Evolutionary conservation across 2,113 vertebrate species (phyloP).

Genomic region (Leptobrachium ailaonicum): DNA sequence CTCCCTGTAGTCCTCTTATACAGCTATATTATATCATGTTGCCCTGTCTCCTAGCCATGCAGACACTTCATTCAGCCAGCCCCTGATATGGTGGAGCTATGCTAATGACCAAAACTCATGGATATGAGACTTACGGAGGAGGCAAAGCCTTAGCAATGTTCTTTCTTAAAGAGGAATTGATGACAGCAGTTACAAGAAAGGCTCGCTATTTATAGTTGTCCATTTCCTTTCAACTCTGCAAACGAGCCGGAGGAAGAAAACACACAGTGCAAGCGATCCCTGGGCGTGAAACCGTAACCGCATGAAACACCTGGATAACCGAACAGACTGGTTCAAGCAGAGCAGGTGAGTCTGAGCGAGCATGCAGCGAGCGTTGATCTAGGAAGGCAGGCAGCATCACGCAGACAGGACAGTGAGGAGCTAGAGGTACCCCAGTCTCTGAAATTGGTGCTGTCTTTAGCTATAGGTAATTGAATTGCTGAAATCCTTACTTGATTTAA

Average conservation of each 20-base stretch:
- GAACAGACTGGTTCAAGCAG: neutral
- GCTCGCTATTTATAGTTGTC: neutral
- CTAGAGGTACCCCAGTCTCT: too few species aligned
- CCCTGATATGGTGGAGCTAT: neutral
- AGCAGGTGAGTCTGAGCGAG: neutral
- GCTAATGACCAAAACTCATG: neutral
- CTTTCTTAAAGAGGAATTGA: neutral
- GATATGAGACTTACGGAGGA: neutral
- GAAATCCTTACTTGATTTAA: too few species aligned
- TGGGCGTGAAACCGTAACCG: neutral
- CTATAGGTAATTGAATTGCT: too few species aligned
- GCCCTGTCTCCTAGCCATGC: neutral
- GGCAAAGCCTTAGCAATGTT: neutral
- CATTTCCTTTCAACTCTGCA: neutral
- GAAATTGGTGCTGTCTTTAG: too few species aligned
- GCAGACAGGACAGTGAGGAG: too few species aligned
- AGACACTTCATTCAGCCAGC: neutral
- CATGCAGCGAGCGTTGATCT: too few species aligned
- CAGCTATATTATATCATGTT: neutral
- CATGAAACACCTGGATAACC: neutral
- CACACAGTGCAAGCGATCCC: neutral
- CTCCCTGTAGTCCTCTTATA: neutral
- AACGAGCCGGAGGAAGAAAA: neutral
- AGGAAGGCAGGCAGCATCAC: too few species aligned
- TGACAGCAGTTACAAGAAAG: conserved; percentile 8